phyloP scores from a whole-genome alignment of 2,113 vertebrate species.

The Myotis lucifugus region DNA sequence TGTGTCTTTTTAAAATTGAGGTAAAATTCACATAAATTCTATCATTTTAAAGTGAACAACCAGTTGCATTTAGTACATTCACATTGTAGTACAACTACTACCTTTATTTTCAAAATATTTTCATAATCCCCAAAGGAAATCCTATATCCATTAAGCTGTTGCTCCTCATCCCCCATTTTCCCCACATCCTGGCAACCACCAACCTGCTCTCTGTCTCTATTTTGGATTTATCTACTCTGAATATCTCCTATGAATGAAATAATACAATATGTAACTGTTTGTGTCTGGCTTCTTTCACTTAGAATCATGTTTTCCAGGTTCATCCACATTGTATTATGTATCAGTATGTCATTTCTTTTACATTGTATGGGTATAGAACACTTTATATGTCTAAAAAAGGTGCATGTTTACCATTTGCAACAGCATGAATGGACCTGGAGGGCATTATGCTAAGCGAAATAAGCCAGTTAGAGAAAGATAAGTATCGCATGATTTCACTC shows the following conservation, averaged over 20 bases:
- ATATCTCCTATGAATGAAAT: neutral
- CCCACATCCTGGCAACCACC: neutral
- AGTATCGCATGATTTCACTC: too few relatives aligned
- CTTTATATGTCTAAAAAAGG: neutral
- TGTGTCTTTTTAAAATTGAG: neutral
- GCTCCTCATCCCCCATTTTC: neutral
- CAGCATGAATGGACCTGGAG: too few relatives aligned
- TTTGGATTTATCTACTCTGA: neutral
- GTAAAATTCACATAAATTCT: neutral
- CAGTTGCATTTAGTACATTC: neutral
- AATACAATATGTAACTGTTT: neutral
- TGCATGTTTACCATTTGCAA: neutral
- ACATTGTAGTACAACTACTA: neutral
- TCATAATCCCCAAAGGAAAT: neutral
- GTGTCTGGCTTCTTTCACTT: neutral
- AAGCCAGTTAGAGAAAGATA: too few relatives aligned
- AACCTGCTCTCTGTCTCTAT: neutral
- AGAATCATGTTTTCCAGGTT: neutral
- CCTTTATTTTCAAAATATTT: constrained; percentile 35
- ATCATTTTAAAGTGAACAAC: neutral
- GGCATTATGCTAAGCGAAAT: too few relatives aligned
- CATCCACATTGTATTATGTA: neutral
- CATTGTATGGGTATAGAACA: neutral
- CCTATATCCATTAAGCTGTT: neutral
- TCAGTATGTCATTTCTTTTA: neutral